Base-by-base conservation (phyloP, 2,113 vertebrate genomes). In the Chaetops frenatus region DNA sequence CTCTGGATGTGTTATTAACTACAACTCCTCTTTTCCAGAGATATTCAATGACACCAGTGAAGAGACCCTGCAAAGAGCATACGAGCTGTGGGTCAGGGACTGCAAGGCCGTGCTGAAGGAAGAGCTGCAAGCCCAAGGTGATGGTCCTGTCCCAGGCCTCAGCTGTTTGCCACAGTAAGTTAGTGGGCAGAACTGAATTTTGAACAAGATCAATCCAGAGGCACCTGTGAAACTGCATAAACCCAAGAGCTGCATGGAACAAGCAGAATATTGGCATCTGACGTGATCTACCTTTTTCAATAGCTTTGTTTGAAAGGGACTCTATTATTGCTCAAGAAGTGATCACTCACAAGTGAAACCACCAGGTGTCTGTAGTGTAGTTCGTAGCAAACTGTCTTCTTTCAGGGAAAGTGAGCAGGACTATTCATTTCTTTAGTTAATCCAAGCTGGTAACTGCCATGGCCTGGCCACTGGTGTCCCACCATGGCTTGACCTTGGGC, bases 41-140 rank as follows among this genome's bases (percentile, higher is more conserved):
- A 98, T 99, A 66, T 98, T 98, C 84, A 98, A 98, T 15, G 97
- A 97, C 94, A 98, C 97, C 23, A 96, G 94, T 4, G 95, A 97
- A 70, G 98, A 98, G 86, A 96, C 95, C 54, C 96, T 98, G 84
- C 90, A 95, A 83, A 97, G 67, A 81, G 98, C 98, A 1, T 98
- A 96, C 3, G 8, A 95, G 81, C 97, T 97, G 81, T 98, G 98
- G 98, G 95, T 97, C 31, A 95, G 97, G 76, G 98, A 98, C 86
- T 97, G 97, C 79, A 81, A 25, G 69, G 78, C 36, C 0, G 81
- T 9, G 72, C 58, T 84, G 73, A 91, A 92, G 51, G 93, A 95
- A 74, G 93, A 53, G 73, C 45, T 56, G 54, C 7, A 7, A 86
- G 56, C 50, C 77, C 28, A 29, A 77, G 79, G 47, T 57, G 66